A percentile compares a stretch with the other conserved stretches of the same genome.
Conservation (phyloP, 1,140 invertebrate genomes). For the Lutraria rhynchaena region DNA sequence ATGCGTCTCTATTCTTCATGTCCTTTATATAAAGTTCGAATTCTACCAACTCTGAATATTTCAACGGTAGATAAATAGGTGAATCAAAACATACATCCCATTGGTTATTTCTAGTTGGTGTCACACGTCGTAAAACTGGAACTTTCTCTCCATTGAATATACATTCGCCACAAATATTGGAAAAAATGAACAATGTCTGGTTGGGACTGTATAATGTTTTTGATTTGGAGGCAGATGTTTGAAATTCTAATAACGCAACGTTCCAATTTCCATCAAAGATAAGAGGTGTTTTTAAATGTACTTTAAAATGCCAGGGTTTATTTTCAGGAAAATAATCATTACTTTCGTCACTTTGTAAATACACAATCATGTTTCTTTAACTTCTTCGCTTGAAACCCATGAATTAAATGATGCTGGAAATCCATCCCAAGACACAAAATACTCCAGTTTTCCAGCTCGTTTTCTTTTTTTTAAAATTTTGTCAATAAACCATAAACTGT, state of each 20-base stretch:
- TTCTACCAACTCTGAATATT: neutral
- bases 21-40: constrained; percentile 2
- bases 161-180: neutral
- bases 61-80: constrained; percentile 1
- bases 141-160: neutral
- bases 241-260: too few species aligned
- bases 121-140: neutral
- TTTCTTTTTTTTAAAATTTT: constrained; percentile 25
- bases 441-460: constrained; percentile 31
- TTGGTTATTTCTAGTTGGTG: neutral
- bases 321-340: constrained; percentile 14
- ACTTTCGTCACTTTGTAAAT: too few species aligned
- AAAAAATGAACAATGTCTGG: neutral
- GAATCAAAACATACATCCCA: neutral
- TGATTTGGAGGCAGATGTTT: too few species aligned
- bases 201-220: too few species aligned
- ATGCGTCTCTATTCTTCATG: neutral
- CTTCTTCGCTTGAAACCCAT: constrained; percentile 26
- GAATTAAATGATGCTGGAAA: constrained; percentile 34
- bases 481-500: constrained; percentile 49
- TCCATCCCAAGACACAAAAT: constrained; percentile 38
- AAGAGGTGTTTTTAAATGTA: constrained; percentile 20
- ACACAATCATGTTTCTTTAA: too few species aligned
- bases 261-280: constrained; percentile 38
- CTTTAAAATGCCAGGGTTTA: constrained; percentile 33